A percentile compares a stretch with the other conserved stretches of the same genome.
phyloP scores from a whole-genome alignment of 2,797 vertebrate genomes.

The Arctocebus calabarensis region DNA sequence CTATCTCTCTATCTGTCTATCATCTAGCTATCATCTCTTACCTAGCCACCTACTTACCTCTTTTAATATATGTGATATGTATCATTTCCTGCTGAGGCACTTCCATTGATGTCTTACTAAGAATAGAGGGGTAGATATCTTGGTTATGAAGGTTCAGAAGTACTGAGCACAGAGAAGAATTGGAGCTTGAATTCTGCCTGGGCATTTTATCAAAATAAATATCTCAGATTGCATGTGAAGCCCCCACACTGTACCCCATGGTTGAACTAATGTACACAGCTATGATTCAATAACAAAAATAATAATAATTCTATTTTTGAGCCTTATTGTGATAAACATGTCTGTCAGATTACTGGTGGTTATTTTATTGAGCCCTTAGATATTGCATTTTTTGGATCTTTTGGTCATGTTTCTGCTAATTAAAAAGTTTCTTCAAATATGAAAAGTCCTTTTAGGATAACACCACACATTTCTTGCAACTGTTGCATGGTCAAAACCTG shows the following conservation, averaged over 20 bases:
- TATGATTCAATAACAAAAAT: too few species aligned
- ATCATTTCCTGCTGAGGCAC: not conserved
- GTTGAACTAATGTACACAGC: too few species aligned
- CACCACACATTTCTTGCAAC: not conserved
- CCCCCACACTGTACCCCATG: too few species aligned
- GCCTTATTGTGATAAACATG: not conserved
- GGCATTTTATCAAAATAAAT: not conserved
- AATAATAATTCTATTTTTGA: not conserved
- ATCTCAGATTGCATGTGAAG: too few species aligned
- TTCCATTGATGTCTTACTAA: not conserved
- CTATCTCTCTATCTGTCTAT: not conserved
- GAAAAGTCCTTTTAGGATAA: not conserved
- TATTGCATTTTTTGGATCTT: not conserved
- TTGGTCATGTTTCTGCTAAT: not conserved
- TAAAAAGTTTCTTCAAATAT: not conserved
- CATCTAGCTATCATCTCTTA: not conserved
- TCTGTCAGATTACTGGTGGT: not conserved
- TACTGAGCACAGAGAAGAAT: not conserved
- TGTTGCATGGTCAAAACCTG: not conserved
- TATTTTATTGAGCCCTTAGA: not conserved
- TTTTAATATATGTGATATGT: not conserved
- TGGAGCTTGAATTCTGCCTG: not conserved
- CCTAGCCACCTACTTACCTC: not conserved
- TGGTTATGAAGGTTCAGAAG: not conserved
- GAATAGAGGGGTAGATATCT: not conserved